Conservation (phyloP, 2,113 vertebrate genomes). For the Arizona elegans region DNA sequence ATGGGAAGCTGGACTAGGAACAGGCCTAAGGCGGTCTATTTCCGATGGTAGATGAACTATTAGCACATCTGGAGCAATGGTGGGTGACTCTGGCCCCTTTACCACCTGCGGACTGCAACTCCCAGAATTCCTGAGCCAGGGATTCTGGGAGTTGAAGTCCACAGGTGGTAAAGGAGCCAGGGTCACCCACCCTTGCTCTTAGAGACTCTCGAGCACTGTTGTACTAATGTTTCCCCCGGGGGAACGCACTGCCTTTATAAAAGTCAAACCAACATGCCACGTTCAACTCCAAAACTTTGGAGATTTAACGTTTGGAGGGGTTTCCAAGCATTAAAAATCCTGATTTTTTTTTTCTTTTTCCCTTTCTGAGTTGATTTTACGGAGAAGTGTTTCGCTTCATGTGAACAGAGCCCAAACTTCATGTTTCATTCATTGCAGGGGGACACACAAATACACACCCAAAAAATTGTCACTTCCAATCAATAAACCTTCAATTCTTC, state of each 20-base stretch:
- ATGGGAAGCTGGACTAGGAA: conserved; percentile 57
- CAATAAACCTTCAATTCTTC: neutral
- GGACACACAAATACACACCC: too few relatives aligned
- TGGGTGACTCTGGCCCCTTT: neutral
- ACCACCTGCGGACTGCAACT: neutral
- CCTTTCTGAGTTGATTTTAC: neutral
- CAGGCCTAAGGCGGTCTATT: conserved; percentile 53
- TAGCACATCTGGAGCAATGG: conserved; percentile 65
- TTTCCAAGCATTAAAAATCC: neutral
- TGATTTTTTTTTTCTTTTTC: too few relatives aligned
- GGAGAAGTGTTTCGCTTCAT: neutral
- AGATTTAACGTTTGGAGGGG: conserved; percentile 36
- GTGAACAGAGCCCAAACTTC: neutral
- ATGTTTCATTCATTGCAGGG: neutral
- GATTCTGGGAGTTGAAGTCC: neutral
- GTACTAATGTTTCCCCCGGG: conserved; percentile 58
- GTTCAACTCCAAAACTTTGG: conserved; percentile 47
- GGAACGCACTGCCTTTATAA: conserved; percentile 73
- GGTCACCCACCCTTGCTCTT: neutral
- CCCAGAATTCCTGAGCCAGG: neutral
- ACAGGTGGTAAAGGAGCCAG: neutral
- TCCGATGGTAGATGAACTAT: conserved; percentile 59
- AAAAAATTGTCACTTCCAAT: neutral
- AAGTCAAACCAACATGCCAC: conserved; percentile 53
- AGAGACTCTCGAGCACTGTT: conserved; percentile 57